Conservation (phyloP, 2,797 vertebrate genomes). For the Crocodylus rhombifer region DNA sequence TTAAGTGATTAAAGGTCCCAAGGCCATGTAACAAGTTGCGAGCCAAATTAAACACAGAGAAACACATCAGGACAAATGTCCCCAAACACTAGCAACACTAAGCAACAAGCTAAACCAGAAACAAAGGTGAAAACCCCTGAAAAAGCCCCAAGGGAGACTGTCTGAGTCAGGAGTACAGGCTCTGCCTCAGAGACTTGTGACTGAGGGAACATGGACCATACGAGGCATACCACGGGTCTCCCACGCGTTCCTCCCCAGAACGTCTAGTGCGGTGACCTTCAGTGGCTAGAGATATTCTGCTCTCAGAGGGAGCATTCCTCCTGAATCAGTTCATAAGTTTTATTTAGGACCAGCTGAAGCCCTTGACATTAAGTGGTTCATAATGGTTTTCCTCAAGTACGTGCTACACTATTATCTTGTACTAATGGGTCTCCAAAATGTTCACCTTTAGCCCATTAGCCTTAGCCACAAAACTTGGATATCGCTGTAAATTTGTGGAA, state of each 20-base stretch:
- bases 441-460: background rate
- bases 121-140: background rate
- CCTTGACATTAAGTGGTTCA: constrained; percentile 45
- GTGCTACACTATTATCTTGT: background rate
- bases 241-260: background rate
- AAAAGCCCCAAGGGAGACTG: background rate
- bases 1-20: constrained; percentile 60
- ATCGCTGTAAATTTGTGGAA: constrained; percentile 27
- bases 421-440: background rate
- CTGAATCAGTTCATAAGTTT: constrained; percentile 14
- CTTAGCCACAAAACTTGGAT: background rate
- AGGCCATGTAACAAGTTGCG: constrained; percentile 58
- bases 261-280: background rate
- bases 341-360: background rate
- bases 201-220: background rate
- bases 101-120: constrained; percentile 4
- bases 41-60: constrained; percentile 60
- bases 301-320: background rate
- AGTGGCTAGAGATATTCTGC: background rate
- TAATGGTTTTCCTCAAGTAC: constrained; percentile 13
- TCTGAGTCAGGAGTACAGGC: background rate
- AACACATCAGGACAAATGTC: constrained; percentile 43
- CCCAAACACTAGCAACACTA: constrained; percentile 57
- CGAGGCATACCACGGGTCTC: rapidly evolving
- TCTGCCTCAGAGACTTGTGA: too few relatives aligned